Evolutionary conservation across 2,113 vertebrate genomes (phyloP), one percentile per base, ranked within the genome.

Genomic region (Hippolais icterina): DNA sequence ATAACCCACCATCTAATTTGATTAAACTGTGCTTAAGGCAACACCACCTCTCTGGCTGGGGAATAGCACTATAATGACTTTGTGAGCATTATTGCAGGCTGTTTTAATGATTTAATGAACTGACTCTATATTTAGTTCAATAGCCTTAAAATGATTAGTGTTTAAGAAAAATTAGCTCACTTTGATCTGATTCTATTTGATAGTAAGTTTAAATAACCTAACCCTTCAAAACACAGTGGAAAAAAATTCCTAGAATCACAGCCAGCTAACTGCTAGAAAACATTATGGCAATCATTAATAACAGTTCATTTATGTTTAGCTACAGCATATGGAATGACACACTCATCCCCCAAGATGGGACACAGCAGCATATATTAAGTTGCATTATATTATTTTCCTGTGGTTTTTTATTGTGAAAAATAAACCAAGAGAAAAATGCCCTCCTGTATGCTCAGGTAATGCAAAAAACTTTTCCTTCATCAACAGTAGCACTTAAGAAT

Each of bases 81-180:
- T 98, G 98, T 98, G 98, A 98, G 98, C 97, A 99, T 98, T 98
- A 98, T 98, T 98, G 98, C 97, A 98, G 97, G 98, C 98, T 98
- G 97, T 98, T 99, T 98, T 98, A 99, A 99, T 99, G 98, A 99
- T 99, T 99, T 98, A 99, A 98, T 98, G 98, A 98, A 98, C 98
- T 98, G 98, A 98, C 98, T 98, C 98, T 97, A 98, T 98, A 98
- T 98, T 98, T 98, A 98, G 98, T 98, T 97, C 98, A 98, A 98
- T 98, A 98, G 98, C 97, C 97, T 98, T 99, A 98, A 98, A 98
- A 98, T 98, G 98, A 99, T 99, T 99, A 99, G 98, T 98, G 98
- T 98, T 98, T 98, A 98, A 98, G 97, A 98, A 98, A 98, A 98
- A 98, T 98, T 98, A 98, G 97, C 98, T 98, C 97, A 98, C 98